phyloP scores from a whole-genome alignment of 2,888 invertebrate genomes.

The Parnassius smintheus region DNA sequence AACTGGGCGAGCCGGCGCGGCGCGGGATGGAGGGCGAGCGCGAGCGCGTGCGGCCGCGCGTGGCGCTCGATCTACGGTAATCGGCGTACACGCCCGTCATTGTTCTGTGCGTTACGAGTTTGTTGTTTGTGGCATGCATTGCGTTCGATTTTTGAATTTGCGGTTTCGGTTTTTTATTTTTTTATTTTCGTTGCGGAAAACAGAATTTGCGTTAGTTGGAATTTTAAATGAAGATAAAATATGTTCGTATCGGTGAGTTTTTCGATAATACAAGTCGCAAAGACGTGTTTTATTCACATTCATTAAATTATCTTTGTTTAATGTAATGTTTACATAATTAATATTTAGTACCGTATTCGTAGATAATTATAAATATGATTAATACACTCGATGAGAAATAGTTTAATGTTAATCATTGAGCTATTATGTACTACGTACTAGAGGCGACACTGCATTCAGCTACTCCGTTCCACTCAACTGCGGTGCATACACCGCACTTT shows the following conservation, averaged over 20 bases:
- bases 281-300: no score
- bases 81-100: slow-evolving; percentile 79
- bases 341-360: no score
- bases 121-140: slow-evolving; percentile 9
- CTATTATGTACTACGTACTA: no score
- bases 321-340: no score
- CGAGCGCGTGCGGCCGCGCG: slow-evolving; percentile 70
- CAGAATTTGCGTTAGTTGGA: slow-evolving; percentile 15
- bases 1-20: slow-evolving; percentile 95
- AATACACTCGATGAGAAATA: no score
- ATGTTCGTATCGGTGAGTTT: slow-evolving; percentile 18
- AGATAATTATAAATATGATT: no score
- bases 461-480: no score
- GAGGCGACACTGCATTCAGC: no score
- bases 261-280: not conserved
- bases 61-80: slow-evolving; percentile 73
- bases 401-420: not conserved
- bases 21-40: slow-evolving; percentile 95
- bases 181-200: slow-evolving; percentile 19
- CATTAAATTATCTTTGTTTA: no score
- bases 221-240: not conserved
- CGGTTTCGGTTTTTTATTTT: slow-evolving; percentile 12
- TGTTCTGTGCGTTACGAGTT: slow-evolving; percentile 51
- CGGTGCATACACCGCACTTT: no score
- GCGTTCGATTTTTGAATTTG: slow-evolving; percentile 18